Evolutionary conservation across 2,797 vertebrate genomes (phyloP).

Genomic region (Bradypodion ventrale): DNA sequence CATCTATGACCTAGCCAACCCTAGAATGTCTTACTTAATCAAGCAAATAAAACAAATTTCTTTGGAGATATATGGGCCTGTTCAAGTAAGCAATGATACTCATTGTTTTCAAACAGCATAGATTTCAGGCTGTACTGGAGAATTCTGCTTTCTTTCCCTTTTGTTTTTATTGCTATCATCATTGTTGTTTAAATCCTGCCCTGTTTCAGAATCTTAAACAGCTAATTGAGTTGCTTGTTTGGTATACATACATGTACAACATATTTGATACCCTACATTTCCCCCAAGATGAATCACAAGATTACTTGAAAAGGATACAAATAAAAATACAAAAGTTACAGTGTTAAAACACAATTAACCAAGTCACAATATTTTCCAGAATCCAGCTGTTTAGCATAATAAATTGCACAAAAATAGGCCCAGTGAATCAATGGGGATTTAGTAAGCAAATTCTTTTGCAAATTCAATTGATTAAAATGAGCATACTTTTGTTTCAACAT

Average conservation of each 20-base stretch:
- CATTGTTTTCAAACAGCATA: neutral
- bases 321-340: neutral
- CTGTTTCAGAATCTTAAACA: neutral
- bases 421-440: too few species aligned
- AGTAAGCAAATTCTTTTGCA: too few species aligned
- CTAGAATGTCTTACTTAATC: conserved; percentile 1
- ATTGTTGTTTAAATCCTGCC: neutral
- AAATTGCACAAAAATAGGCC: too few species aligned
- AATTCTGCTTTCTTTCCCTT: neutral
- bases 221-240: neutral
- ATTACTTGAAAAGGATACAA: neutral
- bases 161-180: neutral
- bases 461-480: too few species aligned
- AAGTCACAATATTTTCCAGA: neutral
- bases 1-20: neutral
- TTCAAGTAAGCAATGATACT: neutral
- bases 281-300: neutral
- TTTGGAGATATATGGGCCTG: neutral
- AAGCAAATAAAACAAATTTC: conserved; percentile 12
- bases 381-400: too few species aligned
- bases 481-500: too few species aligned
- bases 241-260: neutral
- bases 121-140: neutral
- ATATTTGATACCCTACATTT: neutral
- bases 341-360: neutral